These are phyloP conservation scores for Tipula vernalis DNA, from an alignment of 2,888 invertebrate genomes.

Conservation along the genomic window DNA sequence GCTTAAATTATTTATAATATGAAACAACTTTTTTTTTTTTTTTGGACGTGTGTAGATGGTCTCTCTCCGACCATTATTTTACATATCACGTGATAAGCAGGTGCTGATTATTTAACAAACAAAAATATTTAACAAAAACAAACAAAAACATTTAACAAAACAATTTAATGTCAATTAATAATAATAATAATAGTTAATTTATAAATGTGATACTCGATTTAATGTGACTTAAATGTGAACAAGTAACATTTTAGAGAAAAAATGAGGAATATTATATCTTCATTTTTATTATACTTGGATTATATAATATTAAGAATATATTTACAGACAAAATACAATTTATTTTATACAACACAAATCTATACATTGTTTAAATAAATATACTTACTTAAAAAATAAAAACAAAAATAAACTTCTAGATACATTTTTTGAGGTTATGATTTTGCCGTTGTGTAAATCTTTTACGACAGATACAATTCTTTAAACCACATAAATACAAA, in stretches of 20 bases:
- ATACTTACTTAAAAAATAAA: not conserved
- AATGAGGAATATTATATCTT: not conserved
- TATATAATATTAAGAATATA: not conserved
- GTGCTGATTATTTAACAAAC: not conserved
- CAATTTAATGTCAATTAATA: not conserved
- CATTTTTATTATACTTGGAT: not conserved
- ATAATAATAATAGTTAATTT: not conserved
- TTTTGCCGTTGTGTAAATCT: not conserved
- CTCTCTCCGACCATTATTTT: not conserved
- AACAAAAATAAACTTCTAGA: not conserved
- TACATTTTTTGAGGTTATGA: not conserved
- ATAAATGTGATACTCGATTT: not conserved
- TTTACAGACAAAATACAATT: not conserved
- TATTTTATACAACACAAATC: not conserved
- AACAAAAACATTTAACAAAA: not conserved
- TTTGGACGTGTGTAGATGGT: not conserved
- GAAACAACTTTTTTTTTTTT: not conserved
- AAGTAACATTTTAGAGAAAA: not conserved
- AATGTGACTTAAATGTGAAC: not conserved
- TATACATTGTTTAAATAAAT: not conserved
- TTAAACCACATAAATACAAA: not conserved
- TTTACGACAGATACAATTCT: not conserved
- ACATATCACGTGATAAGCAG: not conserved
- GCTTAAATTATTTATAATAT: not conserved
- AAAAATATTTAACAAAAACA: not conserved